These are phyloP conservation scores for Octopus bimaculoides DNA, from an alignment of 1,140 invertebrate species.

Conservation along the genomic window DNA sequence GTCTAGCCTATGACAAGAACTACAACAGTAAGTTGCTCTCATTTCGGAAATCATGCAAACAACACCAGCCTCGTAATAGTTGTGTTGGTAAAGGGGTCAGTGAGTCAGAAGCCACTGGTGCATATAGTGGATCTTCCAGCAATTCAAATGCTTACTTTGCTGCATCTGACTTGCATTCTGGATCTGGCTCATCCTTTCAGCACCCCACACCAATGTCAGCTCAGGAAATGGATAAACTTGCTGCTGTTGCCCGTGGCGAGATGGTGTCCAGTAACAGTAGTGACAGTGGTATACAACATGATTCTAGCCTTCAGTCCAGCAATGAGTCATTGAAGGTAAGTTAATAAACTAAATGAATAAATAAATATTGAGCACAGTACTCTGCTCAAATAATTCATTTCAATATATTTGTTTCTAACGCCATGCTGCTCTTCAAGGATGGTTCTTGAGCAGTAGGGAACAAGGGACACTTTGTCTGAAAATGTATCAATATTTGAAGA, in stretches of 20 bases:
- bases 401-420: too few relatives aligned
- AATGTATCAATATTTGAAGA: too few relatives aligned
- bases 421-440: too few relatives aligned
- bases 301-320: slow-evolving; percentile 43
- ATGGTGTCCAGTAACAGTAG: slow-evolving; percentile 50
- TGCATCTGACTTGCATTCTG: background rate
- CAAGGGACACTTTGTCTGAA: too few relatives aligned
- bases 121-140: background rate
- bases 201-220: background rate
- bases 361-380: too few relatives aligned
- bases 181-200: background rate
- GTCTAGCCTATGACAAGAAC: slow-evolving; percentile 1
- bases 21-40: slow-evolving; percentile 1
- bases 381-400: too few relatives aligned
- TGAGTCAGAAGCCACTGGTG: background rate
- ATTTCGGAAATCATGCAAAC: background rate
- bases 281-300: slow-evolving; percentile 50
- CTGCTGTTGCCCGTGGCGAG: slow-evolving; percentile 25
- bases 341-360: background rate
- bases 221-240: slow-evolving; percentile 5
- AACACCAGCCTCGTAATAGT: background rate
- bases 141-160: background rate
- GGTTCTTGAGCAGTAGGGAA: too few relatives aligned
- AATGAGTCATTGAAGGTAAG: slow-evolving; percentile 47
- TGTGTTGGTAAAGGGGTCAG: background rate